Percentiles rank a stretch among this genome's conserved stretches.
These are phyloP conservation scores for Entelurus aequoreus DNA, from an alignment of 2,113 vertebrate genomes.

Conservation along the genomic window DNA sequence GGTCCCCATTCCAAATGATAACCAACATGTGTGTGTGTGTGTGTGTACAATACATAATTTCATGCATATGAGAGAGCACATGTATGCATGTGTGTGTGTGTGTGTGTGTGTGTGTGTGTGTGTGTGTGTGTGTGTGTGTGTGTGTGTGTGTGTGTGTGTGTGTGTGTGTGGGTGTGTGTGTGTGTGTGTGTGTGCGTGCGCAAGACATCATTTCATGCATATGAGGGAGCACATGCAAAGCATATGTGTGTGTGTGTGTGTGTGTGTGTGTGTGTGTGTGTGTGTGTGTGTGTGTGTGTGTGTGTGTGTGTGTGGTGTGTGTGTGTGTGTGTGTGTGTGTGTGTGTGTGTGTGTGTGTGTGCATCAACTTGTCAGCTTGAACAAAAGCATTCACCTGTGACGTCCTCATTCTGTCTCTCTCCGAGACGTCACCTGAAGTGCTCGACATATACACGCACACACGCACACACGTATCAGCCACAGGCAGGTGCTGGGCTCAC, in stretches of 20 bases:
- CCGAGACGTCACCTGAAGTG: slow-evolving; percentile 55
- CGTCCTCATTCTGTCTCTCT: slow-evolving; percentile 72
- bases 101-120: no score
- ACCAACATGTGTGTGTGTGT: no score
- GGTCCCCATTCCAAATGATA: no score
- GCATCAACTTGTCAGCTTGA: slow-evolving; percentile 53
- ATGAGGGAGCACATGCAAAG: slow-evolving; percentile 10
- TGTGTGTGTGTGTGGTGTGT: slow-evolving; percentile 6
- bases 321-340: slow-evolving; percentile 6
- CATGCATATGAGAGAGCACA: background rate
- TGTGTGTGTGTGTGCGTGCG: no score
- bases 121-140: no score
- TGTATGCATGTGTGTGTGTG: background rate
- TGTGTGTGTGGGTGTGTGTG: no score
- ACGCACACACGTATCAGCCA: slow-evolving; percentile 54
- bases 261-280: no score
- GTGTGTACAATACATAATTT: no score
- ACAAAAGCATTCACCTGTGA: slow-evolving; percentile 67
- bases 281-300: no score
- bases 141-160: no score
- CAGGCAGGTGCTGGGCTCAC: slow-evolving; percentile 66
- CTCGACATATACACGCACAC: slow-evolving; percentile 19
- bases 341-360: no score
- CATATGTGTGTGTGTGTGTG: no score
- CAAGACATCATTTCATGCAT: slow-evolving; percentile 24